These are phyloP conservation scores for Ptychodera flava DNA, from an alignment of 35 echinoderm and acorn worm species.

Conservation along the genomic window DNA sequence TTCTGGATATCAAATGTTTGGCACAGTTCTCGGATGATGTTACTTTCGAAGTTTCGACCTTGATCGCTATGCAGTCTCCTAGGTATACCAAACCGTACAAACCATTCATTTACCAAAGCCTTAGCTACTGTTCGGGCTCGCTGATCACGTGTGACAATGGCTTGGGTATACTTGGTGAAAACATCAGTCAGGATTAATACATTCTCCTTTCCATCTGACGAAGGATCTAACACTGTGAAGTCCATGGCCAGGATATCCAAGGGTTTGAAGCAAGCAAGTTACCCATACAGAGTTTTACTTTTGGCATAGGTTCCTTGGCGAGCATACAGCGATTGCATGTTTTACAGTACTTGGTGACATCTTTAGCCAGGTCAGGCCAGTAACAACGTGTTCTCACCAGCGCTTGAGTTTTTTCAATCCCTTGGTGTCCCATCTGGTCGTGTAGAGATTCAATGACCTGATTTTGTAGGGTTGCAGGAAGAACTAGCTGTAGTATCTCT, in stretches of 20 bases:
- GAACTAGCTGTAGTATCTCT: constrained; percentile 22
- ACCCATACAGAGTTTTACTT: constrained; percentile 35
- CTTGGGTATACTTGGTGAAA: constrained; percentile 40
- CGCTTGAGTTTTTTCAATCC: constrained; percentile 9
- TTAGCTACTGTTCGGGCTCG: constrained; percentile 30
- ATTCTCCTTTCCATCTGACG: constrained; percentile 33
- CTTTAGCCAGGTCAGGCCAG: constrained; percentile 46
- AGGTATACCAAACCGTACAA: constrained; percentile 40
- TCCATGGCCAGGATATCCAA: constrained; percentile 56
- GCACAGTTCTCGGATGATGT: constrained; percentile 28
- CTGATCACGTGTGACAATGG: constrained; percentile 23
- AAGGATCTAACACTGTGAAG: constrained; percentile 40
- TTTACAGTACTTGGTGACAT: constrained; percentile 41
- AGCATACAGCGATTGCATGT: constrained; percentile 23
- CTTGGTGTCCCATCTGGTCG: constrained; percentile 28
- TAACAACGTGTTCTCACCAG: constrained; percentile 21
- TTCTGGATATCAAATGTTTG: constrained; percentile 34
- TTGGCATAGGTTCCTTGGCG: constrained; percentile 26
- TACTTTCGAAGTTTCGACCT: constrained; percentile 16
- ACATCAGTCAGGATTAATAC: constrained; percentile 39
- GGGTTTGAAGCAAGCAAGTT: constrained; percentile 30
- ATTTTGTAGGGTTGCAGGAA: constrained; percentile 19
- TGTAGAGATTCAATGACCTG: constrained; percentile 22
- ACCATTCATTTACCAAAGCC: constrained; percentile 27
- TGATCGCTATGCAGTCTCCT: constrained; percentile 50